A percentile compares a stretch with the other conserved stretches of the same genome.
phyloP scores from a whole-genome alignment of 1,140 invertebrate species.

The Plectrocnemia conspersa region DNA sequence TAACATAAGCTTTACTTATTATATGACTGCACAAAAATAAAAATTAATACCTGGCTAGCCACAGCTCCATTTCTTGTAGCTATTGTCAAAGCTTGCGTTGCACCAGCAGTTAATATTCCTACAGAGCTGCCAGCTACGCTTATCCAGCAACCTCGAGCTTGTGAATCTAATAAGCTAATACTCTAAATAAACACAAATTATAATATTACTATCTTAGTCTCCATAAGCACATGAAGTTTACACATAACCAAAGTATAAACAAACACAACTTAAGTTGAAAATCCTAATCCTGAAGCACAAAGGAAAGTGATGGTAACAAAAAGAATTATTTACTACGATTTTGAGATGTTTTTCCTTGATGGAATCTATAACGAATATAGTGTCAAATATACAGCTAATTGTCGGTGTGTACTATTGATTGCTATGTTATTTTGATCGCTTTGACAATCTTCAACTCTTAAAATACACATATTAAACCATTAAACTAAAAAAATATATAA shows the following conservation, averaged over 20 bases:
- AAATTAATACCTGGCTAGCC: constrained; percentile 27
- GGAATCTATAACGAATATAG: no score
- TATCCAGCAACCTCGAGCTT: constrained; percentile 42
- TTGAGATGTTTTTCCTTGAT: no score
- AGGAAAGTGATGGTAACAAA: not conserved
- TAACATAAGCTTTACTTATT: no score
- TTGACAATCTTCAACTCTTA: no score
- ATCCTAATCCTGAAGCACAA: not conserved
- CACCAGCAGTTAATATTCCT: constrained; percentile 40
- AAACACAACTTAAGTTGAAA: not conserved
- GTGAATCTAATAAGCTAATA: constrained; percentile 38
- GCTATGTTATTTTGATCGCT: no score
- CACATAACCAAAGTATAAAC: constrained; percentile 38
- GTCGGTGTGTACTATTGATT: no score
- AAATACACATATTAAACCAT: no score
- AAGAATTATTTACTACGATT: not conserved
- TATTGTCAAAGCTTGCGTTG: constrained; percentile 27
- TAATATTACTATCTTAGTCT: constrained; percentile 41
- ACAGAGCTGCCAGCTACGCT: constrained; percentile 40
- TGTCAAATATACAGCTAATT: no score
- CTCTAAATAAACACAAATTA: constrained; percentile 33
- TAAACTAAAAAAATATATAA: no score
- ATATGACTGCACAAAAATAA: no score
- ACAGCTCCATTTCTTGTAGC: constrained; percentile 20
- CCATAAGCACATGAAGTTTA: constrained; percentile 40